These are phyloP conservation scores for Microplitis demolitor DNA, from an alignment of 1,140 invertebrate genomes.

Conservation along the genomic window DNA sequence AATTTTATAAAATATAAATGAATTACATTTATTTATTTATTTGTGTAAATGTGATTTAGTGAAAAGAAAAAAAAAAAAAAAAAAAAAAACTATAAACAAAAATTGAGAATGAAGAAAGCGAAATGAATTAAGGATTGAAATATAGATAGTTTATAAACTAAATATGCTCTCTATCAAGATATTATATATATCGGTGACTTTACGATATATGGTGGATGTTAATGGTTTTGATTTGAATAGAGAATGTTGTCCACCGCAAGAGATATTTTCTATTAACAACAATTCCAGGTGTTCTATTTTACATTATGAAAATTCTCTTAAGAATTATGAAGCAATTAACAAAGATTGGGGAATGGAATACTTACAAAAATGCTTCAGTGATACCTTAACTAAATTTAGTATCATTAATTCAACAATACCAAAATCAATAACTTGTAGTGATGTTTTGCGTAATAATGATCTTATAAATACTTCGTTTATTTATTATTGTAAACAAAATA, in stretches of 20 bases:
- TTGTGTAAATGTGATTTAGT: not conserved
- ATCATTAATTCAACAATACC: slow-evolving; percentile 10
- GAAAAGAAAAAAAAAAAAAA: not conserved
- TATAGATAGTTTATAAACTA: not conserved
- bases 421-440: slow-evolving; percentile 19
- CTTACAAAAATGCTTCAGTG: slow-evolving; percentile 23
- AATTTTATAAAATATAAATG: not conserved
- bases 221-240: not conserved
- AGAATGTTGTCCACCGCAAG: slow-evolving; percentile 14
- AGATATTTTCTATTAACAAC: not conserved
- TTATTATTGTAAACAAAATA: slow-evolving; percentile 8
- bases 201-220: not conserved
- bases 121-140: not conserved
- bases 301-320: not conserved
- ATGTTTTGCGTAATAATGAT: slow-evolving; percentile 13
- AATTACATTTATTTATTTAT: not conserved
- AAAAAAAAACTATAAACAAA: too few species aligned
- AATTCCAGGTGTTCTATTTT: slow-evolving; percentile 28
- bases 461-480: slow-evolving; percentile 6
- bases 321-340: not conserved
- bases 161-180: not conserved
- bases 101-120: not conserved
- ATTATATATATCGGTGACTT: not conserved
- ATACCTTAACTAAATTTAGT: slow-evolving; percentile 18
- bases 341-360: not conserved